phyloP scores from a whole-genome alignment of 1,140 invertebrate genomes.

The Diuraphis noxia region DNA sequence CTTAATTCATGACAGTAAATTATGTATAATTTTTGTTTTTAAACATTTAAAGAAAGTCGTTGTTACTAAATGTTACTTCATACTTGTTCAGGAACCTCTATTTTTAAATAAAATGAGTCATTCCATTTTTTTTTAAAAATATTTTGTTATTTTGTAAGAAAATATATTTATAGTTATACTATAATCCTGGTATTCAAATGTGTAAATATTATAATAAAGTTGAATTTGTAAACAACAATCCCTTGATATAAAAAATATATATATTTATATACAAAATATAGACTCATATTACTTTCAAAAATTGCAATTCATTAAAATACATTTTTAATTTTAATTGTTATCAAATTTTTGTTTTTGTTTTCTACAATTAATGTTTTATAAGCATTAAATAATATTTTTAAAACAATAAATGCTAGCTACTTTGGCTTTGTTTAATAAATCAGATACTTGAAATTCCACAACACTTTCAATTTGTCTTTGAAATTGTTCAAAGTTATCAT shows the following conservation, averaged over 20 bases:
- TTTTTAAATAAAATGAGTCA: slow-evolving; percentile 35
- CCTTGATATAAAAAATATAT: neutral
- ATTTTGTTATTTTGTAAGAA: neutral
- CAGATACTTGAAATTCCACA: neutral
- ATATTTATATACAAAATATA: neutral
- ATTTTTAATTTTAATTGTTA: neutral
- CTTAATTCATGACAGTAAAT: neutral
- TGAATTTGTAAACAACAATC: neutral
- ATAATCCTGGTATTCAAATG: neutral
- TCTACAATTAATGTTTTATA: neutral
- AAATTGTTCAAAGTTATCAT: neutral
- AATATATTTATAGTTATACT: neutral
- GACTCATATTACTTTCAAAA: neutral
- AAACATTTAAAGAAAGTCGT: neutral
- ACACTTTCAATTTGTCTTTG: neutral
- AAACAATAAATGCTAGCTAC: neutral
- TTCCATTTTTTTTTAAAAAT: neutral
- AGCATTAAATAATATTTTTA: neutral
- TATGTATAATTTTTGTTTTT: neutral
- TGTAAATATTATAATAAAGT: neutral
- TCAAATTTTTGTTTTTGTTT: neutral
- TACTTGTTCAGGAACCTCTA: neutral
- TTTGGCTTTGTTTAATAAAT: neutral
- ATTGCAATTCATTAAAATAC: neutral
- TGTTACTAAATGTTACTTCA: neutral